Conservation (phyloP, 2,113 vertebrate genomes). For the Ptychochromis oligacanthus region DNA sequence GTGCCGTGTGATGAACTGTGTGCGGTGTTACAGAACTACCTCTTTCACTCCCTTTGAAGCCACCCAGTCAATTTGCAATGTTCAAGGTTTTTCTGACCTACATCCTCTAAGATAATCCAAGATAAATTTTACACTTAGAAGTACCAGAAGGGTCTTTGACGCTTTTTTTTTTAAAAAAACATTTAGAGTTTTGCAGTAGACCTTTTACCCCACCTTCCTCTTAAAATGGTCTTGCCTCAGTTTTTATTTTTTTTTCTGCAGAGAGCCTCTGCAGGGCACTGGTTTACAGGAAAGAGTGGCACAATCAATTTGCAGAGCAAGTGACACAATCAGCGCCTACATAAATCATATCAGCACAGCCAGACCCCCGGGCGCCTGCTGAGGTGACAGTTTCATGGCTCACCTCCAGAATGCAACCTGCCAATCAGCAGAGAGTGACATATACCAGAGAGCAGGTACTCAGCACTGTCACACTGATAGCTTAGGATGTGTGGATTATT, state of each 20-base stretch:
- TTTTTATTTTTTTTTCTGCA: not conserved
- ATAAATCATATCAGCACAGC: conserved; percentile 76
- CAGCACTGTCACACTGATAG: conserved; percentile 26
- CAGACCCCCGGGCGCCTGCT: conserved; percentile 57
- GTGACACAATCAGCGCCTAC: conserved; percentile 74
- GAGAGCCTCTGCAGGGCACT: conserved; percentile 38
- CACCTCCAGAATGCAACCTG: conserved; percentile 67
- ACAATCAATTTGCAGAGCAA: conserved; percentile 71
- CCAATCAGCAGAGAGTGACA: conserved; percentile 71
- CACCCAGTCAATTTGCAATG: not conserved
- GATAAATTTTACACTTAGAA: conserved; percentile 28
- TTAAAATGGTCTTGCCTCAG: not conserved
- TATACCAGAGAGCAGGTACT: conserved; percentile 51
- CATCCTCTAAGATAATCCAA: conserved; percentile 36
- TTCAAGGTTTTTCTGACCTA: conserved; percentile 48
- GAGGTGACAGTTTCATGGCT: conserved; percentile 69
- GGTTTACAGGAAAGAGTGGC: conserved; percentile 65
- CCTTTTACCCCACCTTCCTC: not conserved
- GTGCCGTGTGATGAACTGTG: conserved; percentile 4
- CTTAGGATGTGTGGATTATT: conserved; percentile 21
- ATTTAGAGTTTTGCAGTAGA: not conserved
- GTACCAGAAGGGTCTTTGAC: conserved; percentile 16
- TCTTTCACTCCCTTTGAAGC: conserved; percentile 10
- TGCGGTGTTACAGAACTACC: not conserved
- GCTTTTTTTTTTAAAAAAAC: conserved; percentile 5